A percentile compares a stretch with the other conserved stretches of the same genome.
These are phyloP conservation scores for Haemorhous mexicanus DNA, from an alignment of 2,113 vertebrate species.

Conservation along the genomic window DNA sequence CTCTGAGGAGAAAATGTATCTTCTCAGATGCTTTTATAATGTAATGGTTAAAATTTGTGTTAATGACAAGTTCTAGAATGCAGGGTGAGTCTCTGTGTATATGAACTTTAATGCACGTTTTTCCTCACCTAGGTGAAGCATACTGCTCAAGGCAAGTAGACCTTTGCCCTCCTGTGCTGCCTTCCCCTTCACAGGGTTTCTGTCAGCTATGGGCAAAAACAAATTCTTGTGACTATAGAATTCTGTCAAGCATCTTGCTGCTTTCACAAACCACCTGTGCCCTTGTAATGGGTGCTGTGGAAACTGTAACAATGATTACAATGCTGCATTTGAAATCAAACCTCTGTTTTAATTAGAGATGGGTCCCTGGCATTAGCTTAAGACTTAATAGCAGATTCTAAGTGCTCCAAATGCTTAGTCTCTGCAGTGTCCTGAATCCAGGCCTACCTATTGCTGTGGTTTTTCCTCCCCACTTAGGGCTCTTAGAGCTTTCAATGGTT, in stretches of 20 bases:
- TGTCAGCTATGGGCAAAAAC: not conserved
- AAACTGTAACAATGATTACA: not conserved
- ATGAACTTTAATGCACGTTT: not conserved
- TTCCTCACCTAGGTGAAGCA: not conserved
- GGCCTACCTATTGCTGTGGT: not conserved
- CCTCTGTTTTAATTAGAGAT: not conserved
- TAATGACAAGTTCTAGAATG: not conserved
- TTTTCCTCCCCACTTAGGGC: not conserved
- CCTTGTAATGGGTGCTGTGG: not conserved
- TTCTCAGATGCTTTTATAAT: not conserved
- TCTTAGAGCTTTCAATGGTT: not conserved
- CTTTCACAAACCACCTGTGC: not conserved
- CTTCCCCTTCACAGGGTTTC: not conserved
- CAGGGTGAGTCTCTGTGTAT: not conserved
- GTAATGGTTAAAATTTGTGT: not conserved
- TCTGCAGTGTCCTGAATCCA: not conserved
- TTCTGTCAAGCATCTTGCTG: not conserved
- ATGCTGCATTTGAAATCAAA: not conserved
- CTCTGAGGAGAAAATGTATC: not conserved
- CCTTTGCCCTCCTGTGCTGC: not conserved
- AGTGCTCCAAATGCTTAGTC: not conserved
- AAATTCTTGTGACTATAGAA: not conserved
- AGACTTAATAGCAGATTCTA: not conserved
- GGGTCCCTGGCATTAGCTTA: not conserved
- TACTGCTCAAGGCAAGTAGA: fast-evolving